Evolutionary conservation across 2,113 vertebrate species (phyloP), one percentile per base, ranked within the genome.

Genomic region (Cichladusa arquata): DNA sequence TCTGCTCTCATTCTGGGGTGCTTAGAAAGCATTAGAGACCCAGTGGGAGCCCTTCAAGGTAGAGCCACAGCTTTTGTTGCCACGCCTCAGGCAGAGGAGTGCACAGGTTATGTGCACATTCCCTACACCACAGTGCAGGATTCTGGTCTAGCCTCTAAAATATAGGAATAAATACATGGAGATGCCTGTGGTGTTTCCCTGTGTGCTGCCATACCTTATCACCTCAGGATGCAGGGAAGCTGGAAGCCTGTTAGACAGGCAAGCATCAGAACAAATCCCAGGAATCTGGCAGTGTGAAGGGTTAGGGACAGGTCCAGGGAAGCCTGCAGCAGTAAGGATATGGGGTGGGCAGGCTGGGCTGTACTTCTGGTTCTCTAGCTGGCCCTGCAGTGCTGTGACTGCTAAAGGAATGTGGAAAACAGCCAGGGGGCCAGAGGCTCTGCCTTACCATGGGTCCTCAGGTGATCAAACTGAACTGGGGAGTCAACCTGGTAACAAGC

Each of bases 381-480:
- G 70, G 45, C 69, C 79, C 76, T 10, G 10, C 67, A 54, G 61
- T 4, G 9, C 82, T 80, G 53, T 40, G 47, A 88, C 89, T 60
- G 60, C 62, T 66, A 56, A 65, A 95, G 83, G 94, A 83, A 83
- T 60, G 87, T 67, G 84, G 65, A 86, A 83, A 94, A 81, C 44
- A 93, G 88, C 40, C 69, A 70, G 70, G 31, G n/a, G 12, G 38
- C 12, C 0, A 1, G 51, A 82, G 8, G 67, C 53, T 66, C 69
- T 84, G 92, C 92, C 76, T 86, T 60, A 71, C 87, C 33, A 20
- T 10, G 42, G 25, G 42, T 48, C 76, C 80, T 78, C 64, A 34
- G 16, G 50, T 56, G 70, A 88, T 72, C 58, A 76, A 86, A 70
- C 74, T 66, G 60, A 95, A 93, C 1, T 20, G 65, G 62, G 82